Base-by-base conservation (phyloP, 2,888 invertebrate genomes). In the Galeopsomyia nigrocyanea region DNA sequence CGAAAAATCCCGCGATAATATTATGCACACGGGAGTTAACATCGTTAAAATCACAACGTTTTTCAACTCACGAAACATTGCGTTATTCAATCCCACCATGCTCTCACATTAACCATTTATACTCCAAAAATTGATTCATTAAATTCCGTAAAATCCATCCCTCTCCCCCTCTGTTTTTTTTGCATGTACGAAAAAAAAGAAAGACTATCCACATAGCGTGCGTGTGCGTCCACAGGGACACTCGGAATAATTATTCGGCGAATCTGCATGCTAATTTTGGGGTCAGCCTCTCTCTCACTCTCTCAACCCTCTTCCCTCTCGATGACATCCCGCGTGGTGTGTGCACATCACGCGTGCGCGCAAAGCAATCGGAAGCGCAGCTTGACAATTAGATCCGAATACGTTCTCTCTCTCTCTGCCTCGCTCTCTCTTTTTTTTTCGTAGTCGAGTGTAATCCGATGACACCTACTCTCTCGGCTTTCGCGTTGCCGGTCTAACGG, bases 231-330 rank as follows among this genome's bases (percentile, higher is more conserved):
- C 50, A 17, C 50, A 46, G 49, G 77, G 79, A 77, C 82, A 81
- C 80, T 79, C 80, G 79, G 83, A 84, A 84, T 84, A 84, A 85
- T 84, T 84, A 83, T 82, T 82, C 82, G 76, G 63, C 75, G 78
- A 82, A 84, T 85, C 82, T 83, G 82, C 84, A 84, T 84, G 79
- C 80, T 82, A 82, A 84, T 85, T 85, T 84, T 80, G 84, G 82
- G 85, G 82, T 83, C 81, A 78, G 75, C 17, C 78, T 77, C 78
- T 75, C 76, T 74, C 76, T 13, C 7, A 10, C n/a, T n/a, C n/a
- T n/a, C n/a, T n/a, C n/a, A n/a, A n/a, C n/a, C n/a, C 31, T 31
- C 7, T 7, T 3, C 39, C 39, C 39, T 49, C 31, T n/a, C 57
- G 39, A 56, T 53, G 39, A 26, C 51, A 3, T 10, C 55, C 14